Evolutionary conservation across 64 coral and sea anemone species (phyloP).

Genomic region (Montipora capricornis): DNA sequence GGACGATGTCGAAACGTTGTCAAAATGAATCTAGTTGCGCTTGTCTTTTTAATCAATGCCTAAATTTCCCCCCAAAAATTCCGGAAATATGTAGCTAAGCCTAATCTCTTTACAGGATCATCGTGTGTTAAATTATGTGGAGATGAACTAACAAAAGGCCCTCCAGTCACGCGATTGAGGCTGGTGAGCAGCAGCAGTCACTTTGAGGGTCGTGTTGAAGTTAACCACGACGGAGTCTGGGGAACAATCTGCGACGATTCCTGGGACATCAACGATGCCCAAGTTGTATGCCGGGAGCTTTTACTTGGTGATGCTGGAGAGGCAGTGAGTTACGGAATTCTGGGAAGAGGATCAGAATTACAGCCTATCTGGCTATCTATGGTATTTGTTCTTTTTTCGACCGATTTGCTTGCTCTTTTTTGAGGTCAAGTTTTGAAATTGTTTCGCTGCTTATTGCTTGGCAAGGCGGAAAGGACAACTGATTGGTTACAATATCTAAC

Average conservation of each 20-base stretch:
- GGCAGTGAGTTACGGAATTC: conserved; percentile 22
- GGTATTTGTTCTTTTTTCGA: background rate
- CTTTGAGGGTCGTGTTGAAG: conserved; percentile 76
- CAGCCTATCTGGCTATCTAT: conserved; percentile 53
- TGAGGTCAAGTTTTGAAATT: too few species aligned
- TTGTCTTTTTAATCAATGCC: too few species aligned
- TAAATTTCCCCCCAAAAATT: too few species aligned
- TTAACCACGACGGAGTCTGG: conserved; percentile 73
- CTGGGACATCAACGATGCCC: conserved; percentile 78
- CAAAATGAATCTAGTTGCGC: too few species aligned
- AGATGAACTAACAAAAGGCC: conserved; percentile 33
- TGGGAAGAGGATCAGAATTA: conserved; percentile 37
- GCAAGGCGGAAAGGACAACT: too few species aligned
- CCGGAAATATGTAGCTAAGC: too few species aligned
- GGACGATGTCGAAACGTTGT: too few species aligned
- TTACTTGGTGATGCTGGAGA: conserved; percentile 65
- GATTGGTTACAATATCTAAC: too few species aligned
- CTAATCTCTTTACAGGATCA: background rate
- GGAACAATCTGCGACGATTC: conserved; percentile 90
- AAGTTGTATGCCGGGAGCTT: conserved; percentile 78
- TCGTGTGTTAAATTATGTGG: conserved; percentile 20
- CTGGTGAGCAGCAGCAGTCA: conserved; percentile 48
- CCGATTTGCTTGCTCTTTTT: background rate
- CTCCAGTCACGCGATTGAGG: conserved; percentile 26
- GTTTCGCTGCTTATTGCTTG: too few species aligned